phyloP scores from a whole-genome alignment of 1,140 invertebrate genomes.

The Lanistes nyassanus region DNA sequence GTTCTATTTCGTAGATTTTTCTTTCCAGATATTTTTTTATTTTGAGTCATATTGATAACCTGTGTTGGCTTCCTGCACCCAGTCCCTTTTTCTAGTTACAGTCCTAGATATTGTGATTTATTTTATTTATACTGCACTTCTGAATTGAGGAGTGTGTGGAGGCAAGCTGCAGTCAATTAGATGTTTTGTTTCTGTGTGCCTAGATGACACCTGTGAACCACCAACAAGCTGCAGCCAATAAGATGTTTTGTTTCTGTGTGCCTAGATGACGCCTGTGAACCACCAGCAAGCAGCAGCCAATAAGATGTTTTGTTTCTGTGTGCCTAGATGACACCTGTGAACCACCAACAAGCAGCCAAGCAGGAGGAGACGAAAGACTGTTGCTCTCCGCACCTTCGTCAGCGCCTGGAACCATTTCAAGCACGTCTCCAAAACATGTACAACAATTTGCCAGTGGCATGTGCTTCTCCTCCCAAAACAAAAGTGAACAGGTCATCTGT shows the following conservation, averaged over 20 bases:
- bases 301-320: background rate
- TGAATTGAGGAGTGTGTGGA: background rate
- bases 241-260: background rate
- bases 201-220: background rate
- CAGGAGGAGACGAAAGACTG: background rate
- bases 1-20: background rate
- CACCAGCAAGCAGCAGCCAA: background rate
- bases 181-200: background rate
- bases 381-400: conserved; percentile 15
- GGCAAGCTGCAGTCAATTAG: background rate
- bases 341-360: background rate
- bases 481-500: conserved; percentile 1
- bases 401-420: conserved; percentile 9
- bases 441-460: conserved; percentile 12
- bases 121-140: background rate
- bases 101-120: background rate
- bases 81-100: too few relatives aligned
- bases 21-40: too few relatives aligned
- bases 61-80: too few relatives aligned
- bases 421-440: conserved; percentile 6
- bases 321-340: background rate
- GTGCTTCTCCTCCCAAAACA: conserved; percentile 15
- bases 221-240: background rate
- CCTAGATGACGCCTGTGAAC: background rate
- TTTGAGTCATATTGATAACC: too few relatives aligned